These are phyloP conservation scores for Lepidostoma basale DNA, from an alignment of 1,140 invertebrate genomes.

Conservation along the genomic window DNA sequence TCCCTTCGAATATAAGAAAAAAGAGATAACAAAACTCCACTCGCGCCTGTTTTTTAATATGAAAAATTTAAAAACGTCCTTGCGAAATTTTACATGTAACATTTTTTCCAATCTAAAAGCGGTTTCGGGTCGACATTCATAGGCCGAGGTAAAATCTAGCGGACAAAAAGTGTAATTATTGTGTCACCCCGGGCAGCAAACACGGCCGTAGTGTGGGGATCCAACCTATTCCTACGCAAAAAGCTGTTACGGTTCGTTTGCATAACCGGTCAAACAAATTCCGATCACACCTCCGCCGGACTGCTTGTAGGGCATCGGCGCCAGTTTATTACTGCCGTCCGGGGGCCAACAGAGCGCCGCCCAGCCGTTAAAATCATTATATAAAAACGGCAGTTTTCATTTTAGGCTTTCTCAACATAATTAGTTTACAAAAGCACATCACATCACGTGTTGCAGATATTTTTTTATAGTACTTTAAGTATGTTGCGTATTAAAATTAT, in stretches of 20 bases:
- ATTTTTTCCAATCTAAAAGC: no score
- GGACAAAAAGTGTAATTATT: constrained; percentile 20
- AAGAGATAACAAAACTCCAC: no score
- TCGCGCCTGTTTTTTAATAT: no score
- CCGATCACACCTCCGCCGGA: constrained; percentile 32
- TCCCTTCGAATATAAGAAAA: no score
- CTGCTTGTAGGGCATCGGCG: constrained; percentile 9
- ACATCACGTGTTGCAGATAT: no score
- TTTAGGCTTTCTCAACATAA: no score
- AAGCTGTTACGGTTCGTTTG: constrained; percentile 35
- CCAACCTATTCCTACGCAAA: constrained; percentile 24
- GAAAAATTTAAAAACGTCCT: background rate
- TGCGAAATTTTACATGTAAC: background rate
- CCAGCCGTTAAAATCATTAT: no score
- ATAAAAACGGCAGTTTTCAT: no score
- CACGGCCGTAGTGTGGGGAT: background rate
- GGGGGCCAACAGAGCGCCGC: background rate
- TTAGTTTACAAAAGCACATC: no score
- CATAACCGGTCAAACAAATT: constrained; percentile 37
- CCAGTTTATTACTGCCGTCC: constrained; percentile 9
- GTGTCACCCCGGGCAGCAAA: constrained; percentile 4
- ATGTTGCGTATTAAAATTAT: no score
- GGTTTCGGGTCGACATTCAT: no score
- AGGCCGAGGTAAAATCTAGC: background rate
- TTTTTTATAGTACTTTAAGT: no score